Evolutionary conservation across 2,888 invertebrate genomes (phyloP), one percentile per base, ranked within the genome.

Genomic region (Acleris emargana): DNA sequence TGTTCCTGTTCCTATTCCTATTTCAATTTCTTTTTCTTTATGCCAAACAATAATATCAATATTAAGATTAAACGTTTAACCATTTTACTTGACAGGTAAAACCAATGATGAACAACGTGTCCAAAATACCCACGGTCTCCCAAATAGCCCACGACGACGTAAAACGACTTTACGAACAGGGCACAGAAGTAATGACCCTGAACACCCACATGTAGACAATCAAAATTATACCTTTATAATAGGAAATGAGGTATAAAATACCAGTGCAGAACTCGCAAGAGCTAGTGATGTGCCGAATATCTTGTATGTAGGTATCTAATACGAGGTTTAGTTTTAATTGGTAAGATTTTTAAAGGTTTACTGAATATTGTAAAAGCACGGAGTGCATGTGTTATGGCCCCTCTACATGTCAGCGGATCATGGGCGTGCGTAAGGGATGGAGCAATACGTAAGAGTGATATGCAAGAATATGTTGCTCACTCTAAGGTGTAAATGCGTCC

Each of bases 101-200:
- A 61, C 91, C 92, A 32, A 68, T 86, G 5, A 32, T 81, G 18
- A 84, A 76, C 70, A 86, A 77, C 74, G 73, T 77, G 18, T 57
- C 83, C 0, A 85, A 82, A 64, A 81, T 92, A 50, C 84, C 89
- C 1, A 88, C 90, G 0, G 84, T 92, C 11, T 91, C 92, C 0
- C 87, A 89, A 64, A 79, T 90, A 80, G 87, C 90, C 0, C 90
- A 89, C 61, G 90, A 92, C 49, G 86, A 90, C 64, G 88, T 89
- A 11, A 77, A 86, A 17, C 76, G 85, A 2, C 79, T 92, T n/a
- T 91, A 91, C 73, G 89, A 85, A n/a, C 84, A 87, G 67, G 85
- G 86, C 55, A 68, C 82, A 2, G 88, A 92, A 17, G 55, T 70
- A 18, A 74, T 90, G 28, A 75, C 83, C 0, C 64, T 90, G 43